phyloP scores from a whole-genome alignment of 2,888 invertebrate species.

The Phalera bucephala region DNA sequence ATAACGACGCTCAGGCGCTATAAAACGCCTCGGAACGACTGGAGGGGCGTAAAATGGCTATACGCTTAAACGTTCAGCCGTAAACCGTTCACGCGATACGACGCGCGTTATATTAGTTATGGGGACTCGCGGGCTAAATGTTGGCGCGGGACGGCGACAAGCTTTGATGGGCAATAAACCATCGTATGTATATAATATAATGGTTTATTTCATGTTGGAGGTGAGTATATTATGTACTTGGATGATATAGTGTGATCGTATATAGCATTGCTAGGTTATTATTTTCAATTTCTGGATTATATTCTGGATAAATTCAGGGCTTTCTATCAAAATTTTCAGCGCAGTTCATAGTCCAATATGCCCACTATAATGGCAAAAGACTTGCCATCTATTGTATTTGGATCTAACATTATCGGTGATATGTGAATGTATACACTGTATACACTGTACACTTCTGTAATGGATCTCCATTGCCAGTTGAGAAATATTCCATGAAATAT shows the following conservation, averaged over 20 bases:
- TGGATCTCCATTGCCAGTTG: no score
- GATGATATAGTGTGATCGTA: neutral
- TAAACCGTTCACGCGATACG: conserved; percentile 38
- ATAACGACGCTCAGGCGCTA: conserved; percentile 19
- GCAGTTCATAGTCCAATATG: no score
- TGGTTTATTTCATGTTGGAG: neutral
- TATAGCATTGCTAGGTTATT: no score
- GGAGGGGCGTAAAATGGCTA: conserved; percentile 43
- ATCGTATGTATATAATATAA: conserved; percentile 3
- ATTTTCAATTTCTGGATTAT: no score
- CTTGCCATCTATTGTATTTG: no score
- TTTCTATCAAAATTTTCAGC: no score
- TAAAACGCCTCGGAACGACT: conserved; percentile 36
- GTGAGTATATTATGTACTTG: neutral
- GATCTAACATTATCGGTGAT: no score
- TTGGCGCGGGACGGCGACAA: conserved; percentile 25
- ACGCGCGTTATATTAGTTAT: conserved; percentile 47
- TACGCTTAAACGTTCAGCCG: conserved; percentile 51
- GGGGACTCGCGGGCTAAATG: conserved; percentile 28
- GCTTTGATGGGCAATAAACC: conserved; percentile 20
- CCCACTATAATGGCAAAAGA: no score
- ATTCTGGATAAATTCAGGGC: no score
- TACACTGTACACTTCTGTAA: no score
- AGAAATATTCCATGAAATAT: no score
- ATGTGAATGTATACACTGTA: no score